Conservation (phyloP, 2,888 invertebrate species). For the Prosopocoilus inquinatus region DNA sequence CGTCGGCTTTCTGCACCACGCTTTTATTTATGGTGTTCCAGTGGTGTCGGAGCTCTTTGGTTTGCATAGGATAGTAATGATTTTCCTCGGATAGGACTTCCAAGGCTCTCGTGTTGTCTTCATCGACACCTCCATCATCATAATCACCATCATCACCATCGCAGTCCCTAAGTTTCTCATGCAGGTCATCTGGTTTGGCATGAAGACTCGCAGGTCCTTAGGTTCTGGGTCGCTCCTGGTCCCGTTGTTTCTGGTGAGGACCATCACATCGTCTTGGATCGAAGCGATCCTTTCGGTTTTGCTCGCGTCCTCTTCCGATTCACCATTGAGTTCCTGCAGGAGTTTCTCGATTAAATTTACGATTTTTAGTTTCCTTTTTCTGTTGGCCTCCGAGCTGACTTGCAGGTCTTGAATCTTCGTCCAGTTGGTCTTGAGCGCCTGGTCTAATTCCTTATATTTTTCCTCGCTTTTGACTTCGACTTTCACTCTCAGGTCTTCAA, state of each 20-base stretch:
- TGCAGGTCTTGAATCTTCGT: constrained; percentile 20
- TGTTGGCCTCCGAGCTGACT: constrained; percentile 15
- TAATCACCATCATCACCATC: no score
- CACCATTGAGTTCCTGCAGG: constrained; percentile 19
- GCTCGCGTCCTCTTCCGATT: constrained; percentile 24
- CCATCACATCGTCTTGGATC: constrained; percentile 21
- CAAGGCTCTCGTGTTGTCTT: background rate
- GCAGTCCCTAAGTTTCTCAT: constrained; percentile 16
- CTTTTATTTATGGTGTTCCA: no score
- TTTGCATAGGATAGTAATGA: no score
- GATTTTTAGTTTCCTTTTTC: constrained; percentile 12
- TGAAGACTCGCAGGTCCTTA: constrained; percentile 20
- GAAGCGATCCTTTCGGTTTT: constrained; percentile 21
- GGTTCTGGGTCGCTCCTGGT: constrained; percentile 14
- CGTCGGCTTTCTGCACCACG: no score
- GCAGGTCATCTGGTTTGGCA: constrained; percentile 21
- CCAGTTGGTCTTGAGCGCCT: constrained; percentile 24
- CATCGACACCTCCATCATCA: no score
- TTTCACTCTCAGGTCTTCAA: constrained; percentile 22
- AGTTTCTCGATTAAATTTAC: constrained; percentile 24
- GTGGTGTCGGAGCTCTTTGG: no score
- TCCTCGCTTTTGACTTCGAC: constrained; percentile 22
- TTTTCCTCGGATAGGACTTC: constrained; percentile 5
- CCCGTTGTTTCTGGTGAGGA: constrained; percentile 16
- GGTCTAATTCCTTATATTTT: constrained; percentile 23